These are phyloP conservation scores for Sebastes alutus DNA, from an alignment of 2,797 vertebrate species.

Conservation along the genomic window DNA sequence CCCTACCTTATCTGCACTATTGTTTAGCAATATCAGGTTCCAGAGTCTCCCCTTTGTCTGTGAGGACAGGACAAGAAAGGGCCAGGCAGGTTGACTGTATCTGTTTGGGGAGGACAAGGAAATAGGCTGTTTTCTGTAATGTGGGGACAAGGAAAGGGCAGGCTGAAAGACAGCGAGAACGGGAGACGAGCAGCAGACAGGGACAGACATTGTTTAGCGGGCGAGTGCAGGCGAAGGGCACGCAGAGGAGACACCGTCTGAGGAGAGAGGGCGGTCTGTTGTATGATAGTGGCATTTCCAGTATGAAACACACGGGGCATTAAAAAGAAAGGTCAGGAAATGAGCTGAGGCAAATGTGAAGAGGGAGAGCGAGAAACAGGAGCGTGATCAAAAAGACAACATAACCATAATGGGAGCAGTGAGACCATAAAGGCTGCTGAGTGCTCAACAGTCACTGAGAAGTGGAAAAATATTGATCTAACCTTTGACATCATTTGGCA, in stretches of 20 bases:
- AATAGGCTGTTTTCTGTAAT: constrained; percentile 14
- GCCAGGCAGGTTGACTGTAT: background rate
- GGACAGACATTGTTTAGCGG: constrained; percentile 19
- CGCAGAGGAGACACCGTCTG: constrained; percentile 25
- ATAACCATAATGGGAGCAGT: background rate
- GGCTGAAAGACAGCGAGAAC: constrained; percentile 5
- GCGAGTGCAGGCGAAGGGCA: constrained; percentile 24
- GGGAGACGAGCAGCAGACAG: constrained; percentile 21
- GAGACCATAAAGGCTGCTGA: background rate
- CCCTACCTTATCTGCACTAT: constrained; percentile 14
- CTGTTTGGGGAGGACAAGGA: constrained; percentile 12
- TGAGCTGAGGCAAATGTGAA: background rate
- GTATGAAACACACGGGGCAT: background rate
- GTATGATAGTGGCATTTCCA: constrained; percentile 19
- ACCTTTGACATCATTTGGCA: constrained; percentile 1
- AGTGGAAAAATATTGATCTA: background rate
- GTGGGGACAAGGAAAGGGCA: constrained; percentile 16
- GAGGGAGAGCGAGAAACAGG: background rate
- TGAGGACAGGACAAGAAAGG: constrained; percentile 8
- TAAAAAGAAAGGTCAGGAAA: constrained; percentile 24
- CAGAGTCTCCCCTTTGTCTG: constrained; percentile 14
- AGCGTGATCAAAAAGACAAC: background rate
- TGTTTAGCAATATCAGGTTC: constrained; percentile 36
- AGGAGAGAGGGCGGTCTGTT: background rate
- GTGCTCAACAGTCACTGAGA: background rate